Conservation (phyloP, 2,888 invertebrate species). For the Aplocera efformata region DNA sequence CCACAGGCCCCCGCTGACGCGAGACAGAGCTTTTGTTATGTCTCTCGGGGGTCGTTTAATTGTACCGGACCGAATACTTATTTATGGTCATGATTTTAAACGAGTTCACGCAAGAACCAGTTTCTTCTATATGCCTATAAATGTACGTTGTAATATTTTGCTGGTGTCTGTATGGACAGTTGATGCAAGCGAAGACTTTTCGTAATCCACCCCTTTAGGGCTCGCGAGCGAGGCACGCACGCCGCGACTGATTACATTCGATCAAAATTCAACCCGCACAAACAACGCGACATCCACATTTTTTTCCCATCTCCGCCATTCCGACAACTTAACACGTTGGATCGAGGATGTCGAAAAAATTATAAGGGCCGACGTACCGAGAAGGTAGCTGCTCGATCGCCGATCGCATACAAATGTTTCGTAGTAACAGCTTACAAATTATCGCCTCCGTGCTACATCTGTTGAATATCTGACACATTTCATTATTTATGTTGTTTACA, state of each 20-base stretch:
- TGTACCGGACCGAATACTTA: conserved; percentile 5
- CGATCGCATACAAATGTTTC: conserved; percentile 48
- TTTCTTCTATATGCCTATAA: conserved; percentile 6
- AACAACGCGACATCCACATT: conserved; percentile 41
- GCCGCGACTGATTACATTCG: conserved; percentile 30
- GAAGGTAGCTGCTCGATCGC: conserved; percentile 37
- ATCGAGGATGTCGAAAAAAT: conserved; percentile 55
- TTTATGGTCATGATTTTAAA: conserved; percentile 8
- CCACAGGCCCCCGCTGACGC: not conserved
- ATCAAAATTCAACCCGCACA: conserved; percentile 58
- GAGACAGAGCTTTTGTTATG: conserved; percentile 4
- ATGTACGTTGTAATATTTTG: conserved; percentile 13
- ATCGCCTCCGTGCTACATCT: conserved; percentile 34
- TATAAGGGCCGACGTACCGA: conserved; percentile 40
- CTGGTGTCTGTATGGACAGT: conserved; percentile 22
- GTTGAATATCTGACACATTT: conserved; percentile 33
- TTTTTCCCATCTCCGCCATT: conserved; percentile 51
- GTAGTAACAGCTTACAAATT: conserved; percentile 39
- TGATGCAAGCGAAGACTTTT: conserved; percentile 36
- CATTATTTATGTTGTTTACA: conserved; percentile 31
- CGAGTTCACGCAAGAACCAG: conserved; percentile 5
- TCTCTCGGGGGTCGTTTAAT: conserved; percentile 4
- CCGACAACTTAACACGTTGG: conserved; percentile 56
- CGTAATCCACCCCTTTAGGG: conserved; percentile 15
- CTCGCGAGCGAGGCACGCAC: conserved; percentile 30